phyloP scores from a whole-genome alignment of 2,113 vertebrate species.

The Azemiops feae region DNA sequence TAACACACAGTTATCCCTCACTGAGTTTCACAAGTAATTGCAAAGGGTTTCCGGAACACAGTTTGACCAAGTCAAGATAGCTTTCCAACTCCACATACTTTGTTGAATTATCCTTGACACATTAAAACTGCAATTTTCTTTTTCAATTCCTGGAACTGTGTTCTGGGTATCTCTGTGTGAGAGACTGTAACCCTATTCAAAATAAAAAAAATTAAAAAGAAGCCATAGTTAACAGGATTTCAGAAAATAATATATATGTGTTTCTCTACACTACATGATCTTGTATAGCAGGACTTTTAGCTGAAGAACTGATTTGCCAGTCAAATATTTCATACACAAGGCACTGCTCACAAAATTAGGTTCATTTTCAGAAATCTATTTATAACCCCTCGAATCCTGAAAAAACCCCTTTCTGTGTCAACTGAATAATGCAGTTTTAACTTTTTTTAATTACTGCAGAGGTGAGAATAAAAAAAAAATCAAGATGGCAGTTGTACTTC shows the following conservation, averaged over 20 bases:
- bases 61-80: not conserved
- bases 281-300: slow-evolving; percentile 28
- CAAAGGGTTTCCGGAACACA: not conserved
- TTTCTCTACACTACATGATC: slow-evolving; percentile 21
- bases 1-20: not conserved
- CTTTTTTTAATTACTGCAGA: not conserved
- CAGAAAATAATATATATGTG: not conserved
- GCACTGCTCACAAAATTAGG: slow-evolving; percentile 41
- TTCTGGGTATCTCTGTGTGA: not conserved
- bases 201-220: not conserved
- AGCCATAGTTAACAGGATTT: not conserved
- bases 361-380: slow-evolving; percentile 48
- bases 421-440: slow-evolving; percentile 33
- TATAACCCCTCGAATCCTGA: slow-evolving; percentile 48
- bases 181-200: not conserved
- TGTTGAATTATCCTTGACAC: not conserved
- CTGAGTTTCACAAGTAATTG: not conserved
- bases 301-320: slow-evolving; percentile 43
- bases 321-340: slow-evolving; percentile 33
- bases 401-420: slow-evolving; percentile 36
- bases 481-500: not conserved
- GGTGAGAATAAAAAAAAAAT: not conserved
- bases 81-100: not conserved
- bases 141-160: not conserved
- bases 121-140: not conserved